These are phyloP conservation scores for Tridacna crocea DNA, from an alignment of 2,888 invertebrate genomes.

Conservation along the genomic window DNA sequence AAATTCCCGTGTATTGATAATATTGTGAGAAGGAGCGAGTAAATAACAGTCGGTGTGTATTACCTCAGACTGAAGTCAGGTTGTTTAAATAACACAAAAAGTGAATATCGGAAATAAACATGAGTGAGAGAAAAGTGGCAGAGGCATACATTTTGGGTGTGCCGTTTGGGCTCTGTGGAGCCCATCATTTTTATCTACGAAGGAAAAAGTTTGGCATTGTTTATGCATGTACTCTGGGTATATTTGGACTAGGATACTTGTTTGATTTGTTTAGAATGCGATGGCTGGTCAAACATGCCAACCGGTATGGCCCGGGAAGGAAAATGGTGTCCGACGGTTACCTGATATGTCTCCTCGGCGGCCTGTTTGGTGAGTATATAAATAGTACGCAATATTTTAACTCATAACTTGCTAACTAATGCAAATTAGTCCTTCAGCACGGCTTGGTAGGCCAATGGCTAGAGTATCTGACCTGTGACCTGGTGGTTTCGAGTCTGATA, in stretches of 20 bases:
- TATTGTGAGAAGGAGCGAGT: background rate
- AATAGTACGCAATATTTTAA: background rate
- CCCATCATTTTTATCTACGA: slow-evolving; percentile 64
- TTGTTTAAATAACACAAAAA: background rate
- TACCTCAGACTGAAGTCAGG: background rate
- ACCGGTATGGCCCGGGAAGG: slow-evolving; percentile 48
- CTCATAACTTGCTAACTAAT: too few relatives aligned
- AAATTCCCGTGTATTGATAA: background rate
- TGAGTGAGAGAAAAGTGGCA: slow-evolving; percentile 58
- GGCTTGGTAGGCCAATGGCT: too few relatives aligned
- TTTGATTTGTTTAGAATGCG: slow-evolving; percentile 63
- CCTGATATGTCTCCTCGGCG: slow-evolving; percentile 46
- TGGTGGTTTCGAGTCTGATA: too few relatives aligned
- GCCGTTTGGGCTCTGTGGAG: slow-evolving; percentile 61
- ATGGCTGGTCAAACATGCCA: slow-evolving; percentile 60
- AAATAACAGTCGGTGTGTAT: background rate
- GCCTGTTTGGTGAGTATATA: slow-evolving; percentile 53
- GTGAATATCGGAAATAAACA: slow-evolving; percentile 11
- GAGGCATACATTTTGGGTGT: slow-evolving; percentile 62
- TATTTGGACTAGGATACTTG: slow-evolving; percentile 66
- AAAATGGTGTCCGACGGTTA: slow-evolving; percentile 58
- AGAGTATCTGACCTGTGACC: too few relatives aligned
- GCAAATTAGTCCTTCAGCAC: too few relatives aligned
- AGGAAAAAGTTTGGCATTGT: slow-evolving; percentile 62
- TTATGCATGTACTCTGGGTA: slow-evolving; percentile 65